phyloP scores from a whole-genome alignment of 2,113 vertebrate genomes.

The Gobio gobio region DNA sequence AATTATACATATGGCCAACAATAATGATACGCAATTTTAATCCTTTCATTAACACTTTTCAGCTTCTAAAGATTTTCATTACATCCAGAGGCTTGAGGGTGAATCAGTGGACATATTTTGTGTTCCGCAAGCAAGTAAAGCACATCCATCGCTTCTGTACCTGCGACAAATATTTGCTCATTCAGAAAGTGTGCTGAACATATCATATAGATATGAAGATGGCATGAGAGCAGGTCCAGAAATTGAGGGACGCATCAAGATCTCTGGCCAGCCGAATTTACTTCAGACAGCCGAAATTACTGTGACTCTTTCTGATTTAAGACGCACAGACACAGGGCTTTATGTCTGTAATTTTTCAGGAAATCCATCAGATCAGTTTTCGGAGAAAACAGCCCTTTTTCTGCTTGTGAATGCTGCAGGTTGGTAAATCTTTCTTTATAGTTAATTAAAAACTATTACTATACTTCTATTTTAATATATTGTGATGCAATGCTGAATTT shows the following conservation, averaged over 20 bases:
- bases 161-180: constrained; percentile 61
- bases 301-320: constrained; percentile 58
- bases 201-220: constrained; percentile 43
- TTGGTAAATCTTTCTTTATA: constrained; percentile 38
- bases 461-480: too few species aligned
- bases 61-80: constrained; percentile 10
- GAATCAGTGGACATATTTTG: constrained; percentile 29
- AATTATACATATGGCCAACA: neutral
- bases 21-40: too few species aligned
- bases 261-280: constrained; percentile 42
- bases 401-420: constrained; percentile 65
- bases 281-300: constrained; percentile 51
- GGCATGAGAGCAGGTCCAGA: constrained; percentile 20
- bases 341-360: constrained; percentile 64
- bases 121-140: neutral
- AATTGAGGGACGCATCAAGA: constrained; percentile 56
- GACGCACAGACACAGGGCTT: constrained; percentile 62
- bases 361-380: neutral
- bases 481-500: too few species aligned
- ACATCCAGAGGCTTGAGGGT: constrained; percentile 16
- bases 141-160: constrained; percentile 43
- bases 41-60: neutral
- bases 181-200: constrained; percentile 63
- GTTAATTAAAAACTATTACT: neutral
- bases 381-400: constrained; percentile 48